These are phyloP conservation scores for Syrmaticus mikado DNA, from an alignment of 2,113 vertebrate species.

Conservation along the genomic window DNA sequence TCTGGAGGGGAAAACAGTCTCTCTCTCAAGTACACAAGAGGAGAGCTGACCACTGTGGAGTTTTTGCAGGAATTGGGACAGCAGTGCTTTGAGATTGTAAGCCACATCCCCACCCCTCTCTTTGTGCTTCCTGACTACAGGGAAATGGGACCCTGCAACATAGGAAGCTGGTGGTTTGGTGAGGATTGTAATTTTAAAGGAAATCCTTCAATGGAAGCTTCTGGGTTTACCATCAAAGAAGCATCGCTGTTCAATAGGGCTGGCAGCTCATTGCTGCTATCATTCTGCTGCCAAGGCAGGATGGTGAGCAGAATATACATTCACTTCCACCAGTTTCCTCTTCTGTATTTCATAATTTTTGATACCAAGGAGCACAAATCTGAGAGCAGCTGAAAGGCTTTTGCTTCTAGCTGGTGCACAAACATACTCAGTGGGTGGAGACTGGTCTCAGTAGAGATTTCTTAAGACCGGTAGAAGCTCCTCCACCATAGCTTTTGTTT, in stretches of 20 bases:
- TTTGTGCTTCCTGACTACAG: not conserved
- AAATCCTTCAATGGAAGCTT: not conserved
- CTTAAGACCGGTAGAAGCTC: not conserved
- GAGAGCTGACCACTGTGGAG: conserved; percentile 74
- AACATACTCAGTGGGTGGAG: accelerated
- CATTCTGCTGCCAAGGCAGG: not conserved
- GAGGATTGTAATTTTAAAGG: not conserved
- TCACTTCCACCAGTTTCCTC: not conserved
- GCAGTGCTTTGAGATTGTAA: conserved; percentile 80
- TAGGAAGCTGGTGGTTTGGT: not conserved
- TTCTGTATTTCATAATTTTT: not conserved
- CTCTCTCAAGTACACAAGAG: conserved; percentile 79
- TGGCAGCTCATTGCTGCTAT: not conserved
- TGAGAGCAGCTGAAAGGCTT: not conserved
- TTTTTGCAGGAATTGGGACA: conserved; percentile 79
- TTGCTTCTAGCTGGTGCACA: accelerated
- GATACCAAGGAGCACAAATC: not conserved
- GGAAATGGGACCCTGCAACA: not conserved
- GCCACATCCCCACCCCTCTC: not conserved
- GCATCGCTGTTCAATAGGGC: not conserved
- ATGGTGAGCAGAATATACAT: not conserved
- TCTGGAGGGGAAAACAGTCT: conserved; percentile 68
- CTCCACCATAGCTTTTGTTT: not conserved
- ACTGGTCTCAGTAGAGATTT: not conserved
- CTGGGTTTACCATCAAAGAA: not conserved